phyloP scores from a whole-genome alignment of 2,888 invertebrate genomes.

The Euzophera pinguis region DNA sequence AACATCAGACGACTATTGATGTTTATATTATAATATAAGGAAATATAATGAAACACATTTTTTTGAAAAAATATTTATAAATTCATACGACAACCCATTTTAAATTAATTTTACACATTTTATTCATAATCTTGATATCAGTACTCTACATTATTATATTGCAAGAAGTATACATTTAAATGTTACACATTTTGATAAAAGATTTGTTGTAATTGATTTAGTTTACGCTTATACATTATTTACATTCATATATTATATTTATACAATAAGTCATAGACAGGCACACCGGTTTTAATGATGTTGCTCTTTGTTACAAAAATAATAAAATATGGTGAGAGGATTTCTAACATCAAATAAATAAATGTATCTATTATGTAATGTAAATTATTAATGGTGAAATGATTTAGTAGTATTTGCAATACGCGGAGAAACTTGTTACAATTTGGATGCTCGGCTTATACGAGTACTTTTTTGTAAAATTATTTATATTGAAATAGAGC shows the following conservation, averaged over 20 bases:
- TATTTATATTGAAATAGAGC: too few relatives aligned
- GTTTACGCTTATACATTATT: slow-evolving; percentile 12
- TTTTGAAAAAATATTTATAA: slow-evolving; percentile 70
- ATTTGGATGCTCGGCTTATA: too few relatives aligned
- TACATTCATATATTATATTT: slow-evolving; percentile 14
- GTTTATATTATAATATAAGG: too few relatives aligned
- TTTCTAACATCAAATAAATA: too few relatives aligned
- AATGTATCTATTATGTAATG: too few relatives aligned
- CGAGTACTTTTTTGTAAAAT: too few relatives aligned
- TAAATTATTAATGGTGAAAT: too few relatives aligned
- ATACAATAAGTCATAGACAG: slow-evolving; percentile 41
- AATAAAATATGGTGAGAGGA: too few relatives aligned
- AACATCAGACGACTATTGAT: too few relatives aligned
- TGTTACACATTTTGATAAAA: slow-evolving; percentile 20
- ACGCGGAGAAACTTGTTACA: too few relatives aligned
- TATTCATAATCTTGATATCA: slow-evolving; percentile 46
- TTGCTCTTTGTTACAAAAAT: background rate
- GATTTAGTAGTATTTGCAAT: too few relatives aligned
- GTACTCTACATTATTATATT: slow-evolving; percentile 27
- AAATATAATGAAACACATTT: slow-evolving; percentile 32
- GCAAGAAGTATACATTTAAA: slow-evolving; percentile 33
- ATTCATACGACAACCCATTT: slow-evolving; percentile 72
- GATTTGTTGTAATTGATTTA: background rate
- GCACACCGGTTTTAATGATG: slow-evolving; percentile 48
- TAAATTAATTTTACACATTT: slow-evolving; percentile 39